Evolutionary conservation across 2,888 invertebrate species (phyloP), one percentile per base, ranked within the genome.

Genomic region (Thecophora atra): DNA sequence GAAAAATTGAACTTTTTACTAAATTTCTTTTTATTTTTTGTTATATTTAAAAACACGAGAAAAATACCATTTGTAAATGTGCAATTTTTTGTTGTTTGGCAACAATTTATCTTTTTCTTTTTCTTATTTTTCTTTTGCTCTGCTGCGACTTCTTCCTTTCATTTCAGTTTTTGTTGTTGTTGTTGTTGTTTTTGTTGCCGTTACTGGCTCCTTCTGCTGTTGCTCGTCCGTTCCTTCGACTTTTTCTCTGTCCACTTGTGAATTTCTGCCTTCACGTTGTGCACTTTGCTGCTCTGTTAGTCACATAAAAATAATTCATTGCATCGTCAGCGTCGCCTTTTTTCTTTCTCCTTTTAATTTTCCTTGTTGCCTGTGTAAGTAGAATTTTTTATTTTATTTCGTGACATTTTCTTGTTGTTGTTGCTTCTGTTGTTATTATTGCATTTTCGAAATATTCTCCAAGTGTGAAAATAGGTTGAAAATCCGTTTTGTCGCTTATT

Each of bases 241-340:
- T n/a, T n/a, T n/a, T n/a, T n/a, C n/a, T 47, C 47, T 47, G n/a
- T 47, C 47, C n/a, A n/a, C n/a, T n/a, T 47, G 47, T 47, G 17
- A 4, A 47, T 47, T 47, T 47, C 47, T n/a, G 47, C n/a, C 17
- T n/a, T 13, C 47, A 15, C 47, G 47, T 4, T 47, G 47, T 47
- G 13, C 47, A 17, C n/a, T 15, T 47, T 15, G 15, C 17, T 44
- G 44, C 44, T 7, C 47, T 17, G 47, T 47, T 47, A 47, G 47
- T 47, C 47, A n/a, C n/a, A 47, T 47, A 47, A 47, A 47, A 47
- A 47, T 47, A 47, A 47, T 47, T 47, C 47, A 47, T 47, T 47
- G 47, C 47, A 47, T 47, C 37, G 37, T 37, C 11, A 8, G 37
- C 47, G 17, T 47, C 37, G 37, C 11, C 11, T 37, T 6, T 2